Evolutionary conservation across 2,797 vertebrate species (phyloP), one percentile per base, ranked within the genome.

Genomic region (Orestias chungarensis): DNA sequence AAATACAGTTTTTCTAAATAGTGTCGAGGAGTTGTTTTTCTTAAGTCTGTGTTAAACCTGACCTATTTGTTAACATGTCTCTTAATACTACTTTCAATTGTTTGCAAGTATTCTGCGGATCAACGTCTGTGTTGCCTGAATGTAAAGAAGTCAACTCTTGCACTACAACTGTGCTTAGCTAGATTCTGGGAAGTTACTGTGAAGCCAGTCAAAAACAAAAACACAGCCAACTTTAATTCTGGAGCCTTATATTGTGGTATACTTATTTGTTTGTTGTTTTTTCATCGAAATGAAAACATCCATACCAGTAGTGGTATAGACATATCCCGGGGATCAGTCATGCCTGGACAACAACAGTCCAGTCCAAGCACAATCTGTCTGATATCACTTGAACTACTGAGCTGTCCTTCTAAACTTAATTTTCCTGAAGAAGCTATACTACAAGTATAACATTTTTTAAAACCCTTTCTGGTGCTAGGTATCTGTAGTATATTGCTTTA

Each of bases 401-500:
- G 38, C 38, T 38, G 1, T 52, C 50, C 25, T 25, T 52, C 25
- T 52, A 31, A 55, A 31, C 17, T 9, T 57, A 33, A 8, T 29
- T 57, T 57, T 57, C 15, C 54, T 57, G 9, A 31, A 17, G 54
- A 57, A 29, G 3, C 7, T 57, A 27, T 54, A 31, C 3, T 31
- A 31, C 18, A 15, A 31, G 18, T 6, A 31, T 18, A 7, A 74
- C 31, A 73, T 49, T 76, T 57, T 73, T 71, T 57, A 67, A 55
- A 78, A 57, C 82, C 78, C 76, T 75, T 66, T 33, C 50, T 66
- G 18, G 18, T 4, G 20, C 33, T 65, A 29, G 50, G 70, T 66
- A 17, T 77, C 12, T 73, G 18, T 55, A 54, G 40, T 52, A 35
- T 70, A 57, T 78, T 73, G 43, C 27, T 74, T 75, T 73, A 79